Conservation (phyloP, 1,140 invertebrate species). For the Euwallacea similis region DNA sequence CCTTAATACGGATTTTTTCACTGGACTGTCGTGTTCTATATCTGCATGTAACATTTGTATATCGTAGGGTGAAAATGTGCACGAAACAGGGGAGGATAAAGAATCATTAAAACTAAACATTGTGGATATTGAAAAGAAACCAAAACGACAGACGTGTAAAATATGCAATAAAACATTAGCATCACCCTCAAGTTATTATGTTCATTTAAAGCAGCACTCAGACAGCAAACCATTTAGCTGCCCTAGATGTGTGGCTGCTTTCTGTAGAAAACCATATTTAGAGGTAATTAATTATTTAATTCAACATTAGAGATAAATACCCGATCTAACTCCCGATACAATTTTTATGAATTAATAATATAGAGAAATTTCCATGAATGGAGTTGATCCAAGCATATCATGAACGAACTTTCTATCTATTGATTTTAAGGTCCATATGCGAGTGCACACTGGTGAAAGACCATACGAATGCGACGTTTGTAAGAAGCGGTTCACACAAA, state of each 20-base stretch:
- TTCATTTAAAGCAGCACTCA: conserved; percentile 79
- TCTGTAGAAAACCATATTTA: conserved; percentile 67
- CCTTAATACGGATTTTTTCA: too few species aligned
- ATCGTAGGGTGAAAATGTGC: too few species aligned
- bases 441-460: conserved; percentile 76
- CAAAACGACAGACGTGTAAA: conserved; percentile 71
- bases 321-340: neutral
- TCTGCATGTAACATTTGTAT: too few species aligned
- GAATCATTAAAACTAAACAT: too few species aligned
- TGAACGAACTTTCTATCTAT: conserved; percentile 1
- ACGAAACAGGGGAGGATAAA: too few species aligned
- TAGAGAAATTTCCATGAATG: neutral
- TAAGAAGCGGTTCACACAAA: conserved; percentile 75
- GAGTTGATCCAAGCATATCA: neutral
- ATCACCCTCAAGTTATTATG: conserved; percentile 75
- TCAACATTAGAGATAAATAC: too few species aligned
- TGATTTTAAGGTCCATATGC: conserved; percentile 64
- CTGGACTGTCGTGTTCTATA: too few species aligned
- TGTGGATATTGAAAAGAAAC: conserved; percentile 17
- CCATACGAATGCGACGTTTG: conserved; percentile 78
- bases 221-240: conserved; percentile 78
- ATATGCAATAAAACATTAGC: conserved; percentile 75
- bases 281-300: conserved; percentile 53
- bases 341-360: neutral
- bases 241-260: conserved; percentile 67